These are phyloP conservation scores for Brachystomella parvula DNA, from an alignment of 1,140 invertebrate genomes.

Conservation along the genomic window DNA sequence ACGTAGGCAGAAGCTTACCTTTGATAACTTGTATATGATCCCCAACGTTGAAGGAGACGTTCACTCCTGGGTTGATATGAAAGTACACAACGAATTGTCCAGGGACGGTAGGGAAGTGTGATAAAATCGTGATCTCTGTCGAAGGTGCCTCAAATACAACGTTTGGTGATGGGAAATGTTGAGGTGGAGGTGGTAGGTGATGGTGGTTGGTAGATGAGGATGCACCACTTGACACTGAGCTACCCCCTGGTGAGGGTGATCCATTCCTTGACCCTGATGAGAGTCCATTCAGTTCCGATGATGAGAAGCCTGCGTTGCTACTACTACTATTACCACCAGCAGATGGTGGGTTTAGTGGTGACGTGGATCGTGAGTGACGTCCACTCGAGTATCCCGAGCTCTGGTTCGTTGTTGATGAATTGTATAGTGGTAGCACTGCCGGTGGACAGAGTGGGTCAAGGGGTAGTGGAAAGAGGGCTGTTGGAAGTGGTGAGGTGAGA, in stretches of 20 bases:
- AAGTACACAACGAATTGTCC: slow-evolving; percentile 57
- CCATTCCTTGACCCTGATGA: not conserved
- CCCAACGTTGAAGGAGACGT: slow-evolving; percentile 57
- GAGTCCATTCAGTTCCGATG: too few species aligned
- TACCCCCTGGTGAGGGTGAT: not conserved
- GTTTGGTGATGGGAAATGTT: slow-evolving; percentile 21
- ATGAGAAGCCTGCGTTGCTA: too few species aligned
- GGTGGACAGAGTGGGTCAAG: slow-evolving; percentile 34
- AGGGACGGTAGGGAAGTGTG: slow-evolving; percentile 35
- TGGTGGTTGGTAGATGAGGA: not conserved
- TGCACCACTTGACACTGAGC: not conserved
- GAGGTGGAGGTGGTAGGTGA: not conserved
- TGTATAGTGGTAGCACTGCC: slow-evolving; percentile 27
- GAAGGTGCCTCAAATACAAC: slow-evolving; percentile 35
- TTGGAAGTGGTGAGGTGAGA: slow-evolving; percentile 29
- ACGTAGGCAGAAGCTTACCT: slow-evolving; percentile 52
- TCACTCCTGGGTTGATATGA: slow-evolving; percentile 61
- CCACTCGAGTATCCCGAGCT: slow-evolving; percentile 32
- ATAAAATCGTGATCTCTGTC: slow-evolving; percentile 25
- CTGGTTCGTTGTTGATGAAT: slow-evolving; percentile 8
- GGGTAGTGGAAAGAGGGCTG: slow-evolving; percentile 32
- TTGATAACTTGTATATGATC: slow-evolving; percentile 57
- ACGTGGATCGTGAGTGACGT: slow-evolving; percentile 34
- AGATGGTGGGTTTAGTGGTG: too few species aligned
- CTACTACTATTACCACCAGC: too few species aligned